Conservation (phyloP, 2,113 vertebrate genomes). For the Meriones unguiculatus region DNA sequence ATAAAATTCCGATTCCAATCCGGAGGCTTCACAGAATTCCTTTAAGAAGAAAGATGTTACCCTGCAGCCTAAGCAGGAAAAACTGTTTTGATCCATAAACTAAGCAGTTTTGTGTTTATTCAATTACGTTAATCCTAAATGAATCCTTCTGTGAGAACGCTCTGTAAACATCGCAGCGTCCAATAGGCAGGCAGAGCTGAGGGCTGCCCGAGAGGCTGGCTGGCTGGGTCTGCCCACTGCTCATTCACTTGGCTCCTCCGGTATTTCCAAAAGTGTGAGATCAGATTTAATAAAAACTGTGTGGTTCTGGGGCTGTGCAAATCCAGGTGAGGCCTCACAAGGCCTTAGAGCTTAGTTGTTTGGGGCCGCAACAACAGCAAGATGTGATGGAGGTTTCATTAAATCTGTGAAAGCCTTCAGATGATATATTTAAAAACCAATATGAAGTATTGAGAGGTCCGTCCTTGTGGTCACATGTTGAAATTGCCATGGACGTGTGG, state of each 20-base stretch:
- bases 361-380: slow-evolving; percentile 16
- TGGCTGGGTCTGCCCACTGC: neutral
- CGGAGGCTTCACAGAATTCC: slow-evolving; percentile 70
- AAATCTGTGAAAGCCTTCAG: slow-evolving; percentile 75
- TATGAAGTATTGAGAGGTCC: slow-evolving; percentile 5
- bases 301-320: neutral
- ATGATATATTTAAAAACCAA: slow-evolving; percentile 73
- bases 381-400: slow-evolving; percentile 75
- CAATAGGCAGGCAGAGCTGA: slow-evolving; percentile 40
- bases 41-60: slow-evolving; percentile 81
- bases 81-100: slow-evolving; percentile 83
- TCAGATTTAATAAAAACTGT: slow-evolving; percentile 84
- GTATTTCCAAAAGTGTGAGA: slow-evolving; percentile 51
- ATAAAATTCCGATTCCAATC: slow-evolving; percentile 81
- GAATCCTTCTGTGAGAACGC: slow-evolving; percentile 78
- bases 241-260: slow-evolving; percentile 39
- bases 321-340: slow-evolving; percentile 70
- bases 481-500: slow-evolving; percentile 40
- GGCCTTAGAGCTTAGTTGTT: slow-evolving; percentile 72
- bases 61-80: slow-evolving; percentile 77
- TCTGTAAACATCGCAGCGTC: slow-evolving; percentile 59
- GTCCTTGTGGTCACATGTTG: slow-evolving; percentile 1
- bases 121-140: slow-evolving; percentile 83
- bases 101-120: slow-evolving; percentile 84
- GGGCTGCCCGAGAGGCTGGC: neutral